Percentiles rank a stretch among this genome's conserved stretches.
Evolutionary conservation across 2,113 vertebrate species (phyloP).

Genomic region (Brachypodius melanocephalos): DNA sequence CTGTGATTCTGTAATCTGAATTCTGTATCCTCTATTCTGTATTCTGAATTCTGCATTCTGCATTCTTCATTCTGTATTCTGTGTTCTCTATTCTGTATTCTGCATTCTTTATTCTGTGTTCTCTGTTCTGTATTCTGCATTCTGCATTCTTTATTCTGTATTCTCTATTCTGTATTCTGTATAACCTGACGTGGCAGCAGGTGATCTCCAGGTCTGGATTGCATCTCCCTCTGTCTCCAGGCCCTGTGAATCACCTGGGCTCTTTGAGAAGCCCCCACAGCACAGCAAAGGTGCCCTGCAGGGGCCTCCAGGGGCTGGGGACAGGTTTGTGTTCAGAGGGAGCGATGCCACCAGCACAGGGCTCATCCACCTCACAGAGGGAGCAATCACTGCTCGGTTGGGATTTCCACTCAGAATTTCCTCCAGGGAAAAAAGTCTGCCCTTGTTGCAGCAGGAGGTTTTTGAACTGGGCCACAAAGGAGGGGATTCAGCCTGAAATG

Average conservation of each 20-base stretch:
- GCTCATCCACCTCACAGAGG: neutral
- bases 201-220: neutral
- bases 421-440: neutral
- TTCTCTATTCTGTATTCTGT: too few species aligned
- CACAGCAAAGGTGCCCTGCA: neutral
- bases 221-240: neutral
- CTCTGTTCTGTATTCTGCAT: too few species aligned
- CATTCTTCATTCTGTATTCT: too few species aligned
- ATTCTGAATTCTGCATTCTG: too few species aligned
- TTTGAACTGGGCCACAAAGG: neutral
- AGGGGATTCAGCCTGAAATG: neutral
- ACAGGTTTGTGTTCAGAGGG: neutral
- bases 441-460: fast-evolving
- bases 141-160: too few species aligned
- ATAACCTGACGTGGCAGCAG: neutral
- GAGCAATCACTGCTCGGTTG: fast-evolving
- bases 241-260: neutral
- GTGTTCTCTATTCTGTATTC: too few species aligned
- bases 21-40: too few species aligned
- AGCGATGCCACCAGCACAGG: neutral
- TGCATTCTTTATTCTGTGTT: too few species aligned
- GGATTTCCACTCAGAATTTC: neutral
- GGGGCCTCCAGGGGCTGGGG: neutral
- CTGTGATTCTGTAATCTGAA: too few species aligned
- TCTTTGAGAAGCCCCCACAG: neutral